Evolutionary conservation across 2,113 vertebrate genomes (phyloP).

Genomic region (Genyomyrus donnyi): DNA sequence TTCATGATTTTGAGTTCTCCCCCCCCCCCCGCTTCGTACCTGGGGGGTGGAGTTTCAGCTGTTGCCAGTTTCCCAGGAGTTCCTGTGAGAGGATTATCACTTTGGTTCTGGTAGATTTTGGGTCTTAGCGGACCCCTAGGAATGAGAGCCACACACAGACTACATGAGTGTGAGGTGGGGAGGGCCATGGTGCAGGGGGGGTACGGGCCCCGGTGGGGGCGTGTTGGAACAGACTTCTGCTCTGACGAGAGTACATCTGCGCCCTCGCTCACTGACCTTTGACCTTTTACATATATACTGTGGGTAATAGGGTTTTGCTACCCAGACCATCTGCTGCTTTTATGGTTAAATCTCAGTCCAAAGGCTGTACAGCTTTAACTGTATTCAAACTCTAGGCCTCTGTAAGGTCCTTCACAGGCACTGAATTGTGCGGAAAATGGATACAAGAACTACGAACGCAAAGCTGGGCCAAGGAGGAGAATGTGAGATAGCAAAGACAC

Average conservation of each 20-base stretch:
- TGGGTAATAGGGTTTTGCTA: not conserved
- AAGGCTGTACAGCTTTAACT: not conserved
- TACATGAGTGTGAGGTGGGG: constrained; percentile 15
- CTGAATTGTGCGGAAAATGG: not conserved
- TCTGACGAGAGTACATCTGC: not conserved
- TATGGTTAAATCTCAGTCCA: not conserved
- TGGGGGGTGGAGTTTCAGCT: constrained; percentile 60
- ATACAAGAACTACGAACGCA: not conserved
- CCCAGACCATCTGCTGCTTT: not conserved
- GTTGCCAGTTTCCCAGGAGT: constrained; percentile 61
- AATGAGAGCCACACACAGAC: constrained; percentile 55
- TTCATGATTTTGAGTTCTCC: constrained; percentile 57
- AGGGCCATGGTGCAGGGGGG: not conserved
- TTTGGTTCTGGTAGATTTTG: constrained; percentile 58
- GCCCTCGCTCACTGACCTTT: not conserved
- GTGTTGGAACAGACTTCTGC: not conserved
- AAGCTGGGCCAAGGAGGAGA: not conserved
- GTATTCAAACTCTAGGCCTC: not conserved
- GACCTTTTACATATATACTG: not conserved
- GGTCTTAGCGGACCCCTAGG: constrained; percentile 64
- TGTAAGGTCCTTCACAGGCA: not conserved
- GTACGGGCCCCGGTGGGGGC: not conserved
- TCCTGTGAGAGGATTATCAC: constrained; percentile 67
- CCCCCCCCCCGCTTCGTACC: not conserved
- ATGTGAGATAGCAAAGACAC: not conserved